phyloP scores from a whole-genome alignment of 2,113 vertebrate species.

The Oryzias curvinotus region DNA sequence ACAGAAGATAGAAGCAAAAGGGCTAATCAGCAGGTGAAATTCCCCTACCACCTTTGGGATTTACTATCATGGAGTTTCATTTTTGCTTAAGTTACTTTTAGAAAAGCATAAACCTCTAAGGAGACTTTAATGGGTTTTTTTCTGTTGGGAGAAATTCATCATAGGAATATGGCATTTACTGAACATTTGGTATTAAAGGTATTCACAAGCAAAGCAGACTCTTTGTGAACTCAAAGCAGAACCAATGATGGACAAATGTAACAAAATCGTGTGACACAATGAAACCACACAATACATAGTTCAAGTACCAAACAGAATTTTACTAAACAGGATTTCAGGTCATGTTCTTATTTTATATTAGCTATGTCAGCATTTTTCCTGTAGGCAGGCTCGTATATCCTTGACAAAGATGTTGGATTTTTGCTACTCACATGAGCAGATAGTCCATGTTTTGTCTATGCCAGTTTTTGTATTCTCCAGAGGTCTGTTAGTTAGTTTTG shows the following conservation, averaged over 20 bases:
- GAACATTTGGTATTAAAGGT: constrained; percentile 42
- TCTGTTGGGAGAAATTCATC: constrained; percentile 50
- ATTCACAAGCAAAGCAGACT: constrained; percentile 44
- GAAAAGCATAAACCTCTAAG: constrained; percentile 41
- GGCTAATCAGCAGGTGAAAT: constrained; percentile 59
- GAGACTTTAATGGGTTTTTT: constrained; percentile 44
- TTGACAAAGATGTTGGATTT: too few relatives aligned
- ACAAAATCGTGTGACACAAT: neutral
- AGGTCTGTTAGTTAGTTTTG: neutral
- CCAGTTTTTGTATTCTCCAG: neutral
- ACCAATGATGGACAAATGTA: constrained; percentile 6
- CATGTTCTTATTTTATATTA: constrained; percentile 18
- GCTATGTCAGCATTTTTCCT: constrained; percentile 9
- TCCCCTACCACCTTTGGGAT: constrained; percentile 31
- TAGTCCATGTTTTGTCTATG: neutral
- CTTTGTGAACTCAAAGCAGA: constrained; percentile 11
- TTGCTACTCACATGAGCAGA: neutral
- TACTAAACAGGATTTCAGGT: constrained; percentile 1
- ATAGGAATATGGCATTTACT: constrained; percentile 52
- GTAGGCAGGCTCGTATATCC: too few relatives aligned
- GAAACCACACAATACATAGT: constrained; percentile 15
- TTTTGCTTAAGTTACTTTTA: constrained; percentile 40
- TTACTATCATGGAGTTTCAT: constrained; percentile 36
- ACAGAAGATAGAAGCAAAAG: constrained; percentile 32
- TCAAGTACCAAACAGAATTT: constrained; percentile 14